These are phyloP conservation scores for Scaptomyza flava DNA, from an alignment of 2,888 invertebrate genomes.

Conservation along the genomic window DNA sequence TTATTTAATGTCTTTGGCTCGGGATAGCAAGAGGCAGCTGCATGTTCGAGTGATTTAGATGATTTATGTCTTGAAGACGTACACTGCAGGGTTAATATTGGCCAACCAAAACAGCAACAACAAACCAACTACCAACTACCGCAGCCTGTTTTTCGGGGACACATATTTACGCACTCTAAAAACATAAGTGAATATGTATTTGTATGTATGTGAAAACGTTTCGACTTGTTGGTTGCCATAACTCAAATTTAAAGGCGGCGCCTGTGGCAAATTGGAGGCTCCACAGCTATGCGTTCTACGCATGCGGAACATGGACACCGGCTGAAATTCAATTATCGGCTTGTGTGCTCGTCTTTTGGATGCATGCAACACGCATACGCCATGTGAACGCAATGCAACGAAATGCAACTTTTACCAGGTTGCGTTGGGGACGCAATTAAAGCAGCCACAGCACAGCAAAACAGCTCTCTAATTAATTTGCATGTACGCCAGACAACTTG, in stretches of 20 bases:
- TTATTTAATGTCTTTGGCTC: constrained; percentile 83
- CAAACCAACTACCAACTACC: constrained; percentile 43
- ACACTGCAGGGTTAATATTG: constrained; percentile 80
- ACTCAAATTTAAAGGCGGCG: constrained; percentile 73
- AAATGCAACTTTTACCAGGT: constrained; percentile 16
- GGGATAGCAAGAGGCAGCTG: constrained; percentile 62
- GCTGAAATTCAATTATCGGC: constrained; percentile 70
- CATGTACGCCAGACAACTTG: constrained; percentile 57
- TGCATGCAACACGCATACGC: constrained; percentile 72
- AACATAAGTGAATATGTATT: constrained; percentile 9
- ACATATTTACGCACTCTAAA: constrained; percentile 63
- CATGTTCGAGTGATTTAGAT: constrained; percentile 84
- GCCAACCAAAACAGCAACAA: constrained; percentile 47
- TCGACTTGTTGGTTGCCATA: constrained; percentile 53
- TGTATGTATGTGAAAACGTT: constrained; percentile 33
- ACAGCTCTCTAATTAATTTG: constrained; percentile 73
- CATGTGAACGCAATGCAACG: constrained; percentile 45
- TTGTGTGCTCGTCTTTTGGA: constrained; percentile 16
- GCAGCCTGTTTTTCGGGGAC: constrained; percentile 66
- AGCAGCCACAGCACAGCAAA: constrained; percentile 58
- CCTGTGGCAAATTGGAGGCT: constrained; percentile 72
- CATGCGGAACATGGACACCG: constrained; percentile 48
- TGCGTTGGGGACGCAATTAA: constrained; percentile 65
- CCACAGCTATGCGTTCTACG: constrained; percentile 59
- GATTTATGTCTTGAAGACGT: constrained; percentile 83